Conservation (phyloP, 2,888 invertebrate genomes). For the Heliothis peltigera region DNA sequence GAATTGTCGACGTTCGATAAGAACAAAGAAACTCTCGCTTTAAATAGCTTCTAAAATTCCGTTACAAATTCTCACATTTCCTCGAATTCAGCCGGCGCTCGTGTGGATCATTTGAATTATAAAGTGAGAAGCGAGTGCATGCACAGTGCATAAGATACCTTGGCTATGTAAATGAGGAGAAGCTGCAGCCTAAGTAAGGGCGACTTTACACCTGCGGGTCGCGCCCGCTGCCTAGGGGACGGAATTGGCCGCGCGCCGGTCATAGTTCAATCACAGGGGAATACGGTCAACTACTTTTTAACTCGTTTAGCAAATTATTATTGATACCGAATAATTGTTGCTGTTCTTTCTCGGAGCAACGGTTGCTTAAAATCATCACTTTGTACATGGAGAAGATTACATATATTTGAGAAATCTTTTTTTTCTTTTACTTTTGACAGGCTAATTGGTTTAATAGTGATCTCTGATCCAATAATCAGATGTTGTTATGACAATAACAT, state of each 20-base stretch:
- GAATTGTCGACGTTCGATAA: conserved; percentile 35
- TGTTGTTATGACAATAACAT: no score
- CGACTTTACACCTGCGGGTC: conserved; percentile 77
- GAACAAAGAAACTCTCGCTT: conserved; percentile 56
- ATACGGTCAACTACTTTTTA: conserved; percentile 57
- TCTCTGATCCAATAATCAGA: no score
- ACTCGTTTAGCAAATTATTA: conserved; percentile 43
- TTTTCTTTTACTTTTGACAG: no score
- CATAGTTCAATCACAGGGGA: conserved; percentile 69
- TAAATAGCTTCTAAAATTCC: conserved; percentile 75
- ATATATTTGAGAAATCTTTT: no score
- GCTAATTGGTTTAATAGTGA: no score
- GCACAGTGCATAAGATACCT: conserved; percentile 84
- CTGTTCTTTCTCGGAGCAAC: conserved; percentile 17
- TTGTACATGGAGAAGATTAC: no score
- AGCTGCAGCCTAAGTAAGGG: conserved; percentile 73
- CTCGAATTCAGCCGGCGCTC: conserved; percentile 76
- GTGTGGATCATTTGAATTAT: conserved; percentile 87
- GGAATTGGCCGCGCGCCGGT: conserved; percentile 57
- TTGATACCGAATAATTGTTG: conserved; percentile 33
- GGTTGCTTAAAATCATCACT: conserved; percentile 10
- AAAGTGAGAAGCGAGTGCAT: conserved; percentile 87
- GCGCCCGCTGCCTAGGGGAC: conserved; percentile 51
- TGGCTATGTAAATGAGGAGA: conserved; percentile 83
- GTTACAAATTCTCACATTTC: conserved; percentile 89